Evolutionary conservation across 1,140 invertebrate species (phyloP).

Genomic region (Drosophila baimaii): DNA sequence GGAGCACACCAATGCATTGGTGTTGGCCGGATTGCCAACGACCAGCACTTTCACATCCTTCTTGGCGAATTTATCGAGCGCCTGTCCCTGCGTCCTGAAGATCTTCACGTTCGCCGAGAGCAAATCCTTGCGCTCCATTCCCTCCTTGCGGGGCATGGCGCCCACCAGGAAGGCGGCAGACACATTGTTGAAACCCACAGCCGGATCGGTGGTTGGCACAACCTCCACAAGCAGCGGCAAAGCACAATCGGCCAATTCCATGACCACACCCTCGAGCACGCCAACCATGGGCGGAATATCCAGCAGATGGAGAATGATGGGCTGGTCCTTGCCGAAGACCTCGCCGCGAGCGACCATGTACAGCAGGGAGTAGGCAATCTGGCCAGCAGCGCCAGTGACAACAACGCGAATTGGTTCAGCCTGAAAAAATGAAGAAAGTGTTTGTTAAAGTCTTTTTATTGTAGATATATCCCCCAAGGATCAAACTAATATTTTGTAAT

Average conservation of each 20-base stretch:
- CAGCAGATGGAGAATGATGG: slow-evolving; percentile 94
- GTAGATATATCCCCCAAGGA: too few relatives aligned
- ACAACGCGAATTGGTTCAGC: slow-evolving; percentile 94
- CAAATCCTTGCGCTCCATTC: slow-evolving; percentile 99
- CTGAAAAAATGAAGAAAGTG: slow-evolving; percentile 31
- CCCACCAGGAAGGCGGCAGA: slow-evolving; percentile 99
- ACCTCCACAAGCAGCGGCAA: slow-evolving; percentile 94
- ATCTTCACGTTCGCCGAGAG: slow-evolving; percentile 98
- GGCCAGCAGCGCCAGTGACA: slow-evolving; percentile 98
- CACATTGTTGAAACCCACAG: slow-evolving; percentile 96
- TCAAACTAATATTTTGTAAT: too few relatives aligned
- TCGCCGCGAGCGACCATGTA: slow-evolving; percentile 97
- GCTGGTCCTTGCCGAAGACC: slow-evolving; percentile 97
- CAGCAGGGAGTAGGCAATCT: slow-evolving; percentile 98
- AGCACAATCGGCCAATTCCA: slow-evolving; percentile 98
- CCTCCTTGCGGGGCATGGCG: slow-evolving; percentile 98
- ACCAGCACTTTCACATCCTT: slow-evolving; percentile 98
- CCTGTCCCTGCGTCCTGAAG: slow-evolving; percentile 97
- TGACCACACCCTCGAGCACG: slow-evolving; percentile 97
- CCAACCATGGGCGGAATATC: slow-evolving; percentile 98
- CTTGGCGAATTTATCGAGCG: slow-evolving; percentile 95
- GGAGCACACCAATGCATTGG: slow-evolving; percentile 98
- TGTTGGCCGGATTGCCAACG: slow-evolving; percentile 99
- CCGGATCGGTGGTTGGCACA: slow-evolving; percentile 93
- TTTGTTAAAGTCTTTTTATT: neutral